Evolutionary conservation across 2,888 invertebrate genomes (phyloP).

Genomic region (Brachylomia viminalis): DNA sequence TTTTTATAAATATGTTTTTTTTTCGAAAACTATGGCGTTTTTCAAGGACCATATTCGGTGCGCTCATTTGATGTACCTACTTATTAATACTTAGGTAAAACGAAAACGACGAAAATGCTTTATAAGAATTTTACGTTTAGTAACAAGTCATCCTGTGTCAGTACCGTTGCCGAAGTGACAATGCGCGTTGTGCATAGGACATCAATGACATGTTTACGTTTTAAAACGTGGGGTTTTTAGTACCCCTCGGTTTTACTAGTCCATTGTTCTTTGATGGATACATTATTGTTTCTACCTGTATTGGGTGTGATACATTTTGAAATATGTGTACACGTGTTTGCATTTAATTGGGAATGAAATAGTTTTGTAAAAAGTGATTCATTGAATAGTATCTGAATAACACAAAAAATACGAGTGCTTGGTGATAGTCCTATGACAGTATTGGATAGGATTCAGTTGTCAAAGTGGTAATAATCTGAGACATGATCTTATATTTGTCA

Average conservation of each 20-base stretch:
- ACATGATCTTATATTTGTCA: not conserved
- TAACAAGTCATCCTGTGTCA: conserved; percentile 19
- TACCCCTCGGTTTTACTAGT: conserved; percentile 16
- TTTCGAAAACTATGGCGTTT: not conserved
- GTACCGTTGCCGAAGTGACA: conserved; percentile 38
- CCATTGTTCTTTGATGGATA: conserved; percentile 39
- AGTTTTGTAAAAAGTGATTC: not conserved
- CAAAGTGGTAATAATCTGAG: not conserved
- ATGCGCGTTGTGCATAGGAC: conserved; percentile 38
- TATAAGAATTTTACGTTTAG: not conserved
- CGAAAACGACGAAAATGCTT: conserved; percentile 4
- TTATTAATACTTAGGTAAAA: not conserved
- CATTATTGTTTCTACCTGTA: conserved; percentile 14
- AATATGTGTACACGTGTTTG: not conserved
- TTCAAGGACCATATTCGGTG: too few relatives aligned
- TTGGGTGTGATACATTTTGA: conserved; percentile 6
- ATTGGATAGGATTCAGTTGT: not conserved
- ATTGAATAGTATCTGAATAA: not conserved
- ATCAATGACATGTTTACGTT: conserved; percentile 56
- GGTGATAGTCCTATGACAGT: not conserved
- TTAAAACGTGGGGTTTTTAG: conserved; percentile 40
- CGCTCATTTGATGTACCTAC: not conserved
- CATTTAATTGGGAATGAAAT: not conserved
- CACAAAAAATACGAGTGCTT: not conserved
- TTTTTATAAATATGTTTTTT: too few relatives aligned